Evolutionary conservation across 2,888 invertebrate genomes (phyloP).

Genomic region (Apomyelois bistriatella): DNA sequence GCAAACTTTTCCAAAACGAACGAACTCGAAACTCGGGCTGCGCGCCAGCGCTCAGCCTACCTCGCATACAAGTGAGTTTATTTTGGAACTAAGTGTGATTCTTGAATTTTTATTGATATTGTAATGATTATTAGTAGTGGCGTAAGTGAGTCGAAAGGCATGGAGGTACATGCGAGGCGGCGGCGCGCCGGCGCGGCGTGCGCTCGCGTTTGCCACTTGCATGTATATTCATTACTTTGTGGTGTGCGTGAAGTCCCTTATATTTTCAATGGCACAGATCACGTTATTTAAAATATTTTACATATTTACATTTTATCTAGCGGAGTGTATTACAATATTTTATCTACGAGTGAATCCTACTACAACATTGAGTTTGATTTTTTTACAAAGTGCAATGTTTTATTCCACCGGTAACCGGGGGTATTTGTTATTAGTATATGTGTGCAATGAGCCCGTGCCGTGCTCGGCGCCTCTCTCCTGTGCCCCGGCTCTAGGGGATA

Average conservation of each 20-base stretch:
- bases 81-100: constrained; percentile 88
- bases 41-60: constrained; percentile 82
- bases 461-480: constrained; percentile 44
- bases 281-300: constrained; percentile 78
- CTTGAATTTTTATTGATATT: constrained; percentile 82
- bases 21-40: constrained; percentile 81
- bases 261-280: constrained; percentile 77
- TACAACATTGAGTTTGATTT: constrained; percentile 79
- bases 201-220: constrained; percentile 35
- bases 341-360: constrained; percentile 78
- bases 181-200: too few species aligned
- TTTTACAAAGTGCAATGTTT: constrained; percentile 77
- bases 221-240: constrained; percentile 56
- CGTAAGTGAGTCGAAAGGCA: constrained; percentile 71
- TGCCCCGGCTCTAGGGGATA: constrained; percentile 37
- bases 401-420: constrained; percentile 76
- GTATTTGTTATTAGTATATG: constrained; percentile 72
- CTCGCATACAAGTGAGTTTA: constrained; percentile 88
- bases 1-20: constrained; percentile 81
- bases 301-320: constrained; percentile 80
- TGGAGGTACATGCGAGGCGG: constrained; percentile 49
- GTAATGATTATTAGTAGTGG: constrained; percentile 79
- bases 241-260: constrained; percentile 77
- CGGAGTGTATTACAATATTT: constrained; percentile 79
- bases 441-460: constrained; percentile 64